Evolutionary conservation across 1,140 invertebrate genomes (phyloP).

Genomic region (Philopotamus ludificatus): DNA sequence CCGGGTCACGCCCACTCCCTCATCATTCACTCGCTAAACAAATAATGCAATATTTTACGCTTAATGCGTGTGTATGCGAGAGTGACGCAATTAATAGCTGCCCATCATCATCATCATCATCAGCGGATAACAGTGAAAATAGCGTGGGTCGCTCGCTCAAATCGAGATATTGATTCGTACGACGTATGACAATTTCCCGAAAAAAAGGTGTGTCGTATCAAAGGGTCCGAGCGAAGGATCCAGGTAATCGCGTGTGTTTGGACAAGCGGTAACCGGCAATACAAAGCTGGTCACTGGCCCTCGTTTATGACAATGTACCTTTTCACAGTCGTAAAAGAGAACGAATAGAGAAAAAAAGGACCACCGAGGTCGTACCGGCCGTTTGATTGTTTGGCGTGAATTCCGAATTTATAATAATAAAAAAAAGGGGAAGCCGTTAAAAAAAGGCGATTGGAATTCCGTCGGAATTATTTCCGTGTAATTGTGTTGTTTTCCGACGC

Average conservation of each 20-base stretch:
- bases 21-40: slow-evolving; percentile 22
- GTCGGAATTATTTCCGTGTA: no score
- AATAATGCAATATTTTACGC: slow-evolving; percentile 25
- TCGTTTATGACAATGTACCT: slow-evolving; percentile 4
- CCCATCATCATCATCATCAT: slow-evolving; percentile 8
- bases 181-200: no score
- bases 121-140: slow-evolving; percentile 18
- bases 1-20: slow-evolving; percentile 7
- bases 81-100: slow-evolving; percentile 25
- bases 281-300: background rate
- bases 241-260: background rate
- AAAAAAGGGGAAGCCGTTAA: background rate
- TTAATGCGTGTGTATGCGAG: slow-evolving; percentile 15
- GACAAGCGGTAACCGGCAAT: slow-evolving; percentile 8
- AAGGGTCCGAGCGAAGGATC: background rate
- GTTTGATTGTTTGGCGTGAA: slow-evolving; percentile 4
- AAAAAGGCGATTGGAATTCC: background rate
- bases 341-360: slow-evolving; percentile 10
- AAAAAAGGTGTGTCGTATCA: no score
- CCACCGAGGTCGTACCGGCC: slow-evolving; percentile 11
- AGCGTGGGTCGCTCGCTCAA: no score
- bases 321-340: background rate
- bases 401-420: background rate
- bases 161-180: no score
- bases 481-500: background rate